A percentile compares a stretch with the other conserved stretches of the same genome.
Conservation (phyloP, 2,797 vertebrate genomes). For the Saguinus oedipus region DNA sequence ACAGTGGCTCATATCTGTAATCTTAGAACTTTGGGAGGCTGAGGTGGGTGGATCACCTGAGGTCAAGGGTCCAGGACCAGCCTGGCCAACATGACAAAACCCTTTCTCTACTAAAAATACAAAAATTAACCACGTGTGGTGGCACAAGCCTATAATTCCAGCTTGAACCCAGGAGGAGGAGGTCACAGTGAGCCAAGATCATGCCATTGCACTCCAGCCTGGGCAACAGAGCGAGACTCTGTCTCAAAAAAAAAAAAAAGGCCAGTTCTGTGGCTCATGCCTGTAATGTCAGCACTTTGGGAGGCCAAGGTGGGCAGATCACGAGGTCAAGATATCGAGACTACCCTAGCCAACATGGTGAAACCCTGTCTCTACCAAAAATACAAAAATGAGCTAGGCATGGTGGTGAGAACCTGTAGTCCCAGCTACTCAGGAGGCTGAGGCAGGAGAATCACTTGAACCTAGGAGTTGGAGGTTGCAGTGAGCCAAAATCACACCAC, state of each 20-base stretch:
- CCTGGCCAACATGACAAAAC: background rate
- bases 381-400: no score
- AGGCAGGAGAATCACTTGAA: no score
- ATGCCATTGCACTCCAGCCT: background rate
- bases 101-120: background rate
- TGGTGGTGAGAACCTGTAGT: no score
- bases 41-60: background rate
- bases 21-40: background rate
- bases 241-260: background rate
- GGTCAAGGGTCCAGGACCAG: background rate
- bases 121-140: background rate
- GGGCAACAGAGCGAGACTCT: fast-evolving
- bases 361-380: no score
- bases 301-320: no score
- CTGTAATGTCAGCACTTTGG: no score
- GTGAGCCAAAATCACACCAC: no score
- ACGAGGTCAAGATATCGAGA: no score
- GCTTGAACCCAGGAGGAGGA: background rate
- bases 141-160: background rate
- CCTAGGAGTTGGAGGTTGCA: no score
- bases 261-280: no score
- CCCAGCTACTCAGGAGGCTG: no score
- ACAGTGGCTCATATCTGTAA: background rate
- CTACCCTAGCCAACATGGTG: no score
- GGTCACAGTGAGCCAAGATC: background rate